Evolutionary conservation across 2,888 invertebrate species (phyloP), one percentile per base, ranked within the genome.

Genomic region (Amblyjoppa proteus): DNA sequence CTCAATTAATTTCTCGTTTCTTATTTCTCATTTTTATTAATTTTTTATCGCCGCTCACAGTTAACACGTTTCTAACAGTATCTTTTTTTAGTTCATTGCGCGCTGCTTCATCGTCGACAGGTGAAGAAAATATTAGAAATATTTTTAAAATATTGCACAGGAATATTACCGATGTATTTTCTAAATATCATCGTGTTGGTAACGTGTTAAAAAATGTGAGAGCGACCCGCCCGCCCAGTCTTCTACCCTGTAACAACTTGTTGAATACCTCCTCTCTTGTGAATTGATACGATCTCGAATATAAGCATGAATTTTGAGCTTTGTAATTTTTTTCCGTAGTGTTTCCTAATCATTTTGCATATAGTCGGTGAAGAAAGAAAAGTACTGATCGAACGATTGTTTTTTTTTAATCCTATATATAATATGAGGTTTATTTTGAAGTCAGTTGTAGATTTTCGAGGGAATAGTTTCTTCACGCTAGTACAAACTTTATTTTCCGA

Each of bases 201-300:
- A 66, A 51, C 51, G 73, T 81, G 53, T 69, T 25, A 16, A 75
- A 49, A 16, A 75, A 49, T 51, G 16, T 75, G 61, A 56, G 70
- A 76, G 51, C 70, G 31, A 70, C 51, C 16, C 41, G 49, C 20
- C 61, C 61, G 45, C 69, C 69, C 74, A 16, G 20, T 81, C 74
- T 81, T 81, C 81, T 81, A 74, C 90, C 91, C 91, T 91, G 92
- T 93, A 93, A 93, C 92, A 91, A 91, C 89, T 93, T 93, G 93
- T 93, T 93, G 93, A 93, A 93, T 93, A 93, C 92, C 90, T 90
- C 89, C 89, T 88, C 85, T 89, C 89, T 90, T 75, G 79, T 75
- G 71, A 80, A 73, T 38, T 76, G 88, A 87, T 87, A 81, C 81
- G 71, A 85, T 86, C 83, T 83, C 77, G 78, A 84, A 88, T 88